Evolutionary conservation across 2,797 vertebrate species (phyloP).

Genomic region (Phataginus tetradactyla): DNA sequence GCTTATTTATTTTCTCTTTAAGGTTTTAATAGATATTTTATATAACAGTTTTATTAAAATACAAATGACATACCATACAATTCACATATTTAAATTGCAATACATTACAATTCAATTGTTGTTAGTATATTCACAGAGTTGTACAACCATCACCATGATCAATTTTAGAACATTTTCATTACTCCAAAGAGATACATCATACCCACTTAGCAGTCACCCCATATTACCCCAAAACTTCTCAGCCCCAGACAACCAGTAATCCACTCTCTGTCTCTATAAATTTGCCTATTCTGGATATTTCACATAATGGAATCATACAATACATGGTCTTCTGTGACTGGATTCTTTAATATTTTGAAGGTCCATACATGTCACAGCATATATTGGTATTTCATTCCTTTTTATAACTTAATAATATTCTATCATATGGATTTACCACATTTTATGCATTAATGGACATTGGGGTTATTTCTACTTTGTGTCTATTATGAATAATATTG

Average conservation of each 20-base stretch:
- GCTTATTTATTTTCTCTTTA: not conserved
- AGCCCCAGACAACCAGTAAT: not conserved
- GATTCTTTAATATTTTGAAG: not conserved
- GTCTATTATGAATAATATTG: not conserved
- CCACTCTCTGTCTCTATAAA: not conserved
- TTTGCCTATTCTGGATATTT: not conserved
- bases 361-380: not conserved
- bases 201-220: not conserved
- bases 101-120: not conserved
- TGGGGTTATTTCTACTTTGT: not conserved
- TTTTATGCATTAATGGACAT: not conserved
- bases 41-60: not conserved
- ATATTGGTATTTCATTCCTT: not conserved
- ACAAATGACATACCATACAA: not conserved
- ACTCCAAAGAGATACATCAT: not conserved
- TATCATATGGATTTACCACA: not conserved
- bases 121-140: not conserved
- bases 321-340: not conserved
- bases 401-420: not conserved
- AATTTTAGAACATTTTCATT: not conserved
- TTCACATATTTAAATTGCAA: not conserved
- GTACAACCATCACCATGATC: too few relatives aligned
- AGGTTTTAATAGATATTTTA: not conserved
- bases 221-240: too few relatives aligned
- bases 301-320: not conserved